phyloP scores from a whole-genome alignment of 2,797 vertebrate genomes.

The Liasis olivaceus region DNA sequence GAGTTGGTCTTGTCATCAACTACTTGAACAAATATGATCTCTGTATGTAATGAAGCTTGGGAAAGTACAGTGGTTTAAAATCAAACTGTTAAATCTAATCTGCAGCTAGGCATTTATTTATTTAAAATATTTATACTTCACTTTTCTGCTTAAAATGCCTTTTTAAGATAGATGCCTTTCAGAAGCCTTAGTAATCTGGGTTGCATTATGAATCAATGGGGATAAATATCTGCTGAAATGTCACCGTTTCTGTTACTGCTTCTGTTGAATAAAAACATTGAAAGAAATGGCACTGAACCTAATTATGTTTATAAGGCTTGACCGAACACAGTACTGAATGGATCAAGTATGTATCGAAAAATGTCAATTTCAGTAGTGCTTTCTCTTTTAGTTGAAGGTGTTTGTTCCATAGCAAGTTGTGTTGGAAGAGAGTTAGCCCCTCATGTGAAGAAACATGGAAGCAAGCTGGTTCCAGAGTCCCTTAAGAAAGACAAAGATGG shows the following conservation, averaged over 20 bases:
- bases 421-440: slow-evolving; percentile 93
- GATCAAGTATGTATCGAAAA: not conserved
- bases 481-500: slow-evolving; percentile 94
- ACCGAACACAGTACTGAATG: not conserved
- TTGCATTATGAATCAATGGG: not conserved
- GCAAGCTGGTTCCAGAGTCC: slow-evolving; percentile 94
- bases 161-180: not conserved
- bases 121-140: not conserved
- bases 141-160: not conserved
- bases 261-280: not conserved
- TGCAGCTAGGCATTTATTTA: not conserved
- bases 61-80: not conserved
- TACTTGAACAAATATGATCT: not conserved
- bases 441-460: slow-evolving; percentile 94
- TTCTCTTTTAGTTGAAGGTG: slow-evolving; percentile 86
- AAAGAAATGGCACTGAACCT: not conserved
- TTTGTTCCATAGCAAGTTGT: slow-evolving; percentile 86
- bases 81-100: not conserved
- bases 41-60: not conserved
- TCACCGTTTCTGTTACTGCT: not conserved
- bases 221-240: not conserved
- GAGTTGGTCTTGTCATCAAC: not conserved
- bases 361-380: slow-evolving; percentile 7
- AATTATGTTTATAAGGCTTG: not conserved
- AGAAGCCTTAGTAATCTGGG: not conserved